Evolutionary conservation across 2,888 invertebrate species (phyloP).

Genomic region (Marronus borbonicus): DNA sequence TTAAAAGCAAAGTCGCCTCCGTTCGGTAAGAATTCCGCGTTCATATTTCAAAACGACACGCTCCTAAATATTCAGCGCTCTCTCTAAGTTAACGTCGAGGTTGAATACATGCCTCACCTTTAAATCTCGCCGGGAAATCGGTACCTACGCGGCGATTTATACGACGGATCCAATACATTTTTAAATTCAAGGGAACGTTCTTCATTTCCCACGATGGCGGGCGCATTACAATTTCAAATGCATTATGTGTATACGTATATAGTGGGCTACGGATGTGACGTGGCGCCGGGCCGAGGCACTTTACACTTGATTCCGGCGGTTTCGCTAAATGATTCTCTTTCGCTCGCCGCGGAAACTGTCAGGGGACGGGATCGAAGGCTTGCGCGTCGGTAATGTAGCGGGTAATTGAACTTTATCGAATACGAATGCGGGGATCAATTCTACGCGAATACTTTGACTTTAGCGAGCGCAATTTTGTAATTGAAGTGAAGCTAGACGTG

Average conservation of each 20-base stretch:
- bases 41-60: no score
- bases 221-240: conserved; percentile 26
- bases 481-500: no score
- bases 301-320: not conserved
- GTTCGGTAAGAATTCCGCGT: no score
- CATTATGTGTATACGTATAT: not conserved
- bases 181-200: conserved; percentile 13
- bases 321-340: not conserved
- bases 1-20: no score
- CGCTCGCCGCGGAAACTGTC: no score
- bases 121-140: not conserved
- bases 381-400: no score
- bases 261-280: not conserved
- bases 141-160: conserved; percentile 12
- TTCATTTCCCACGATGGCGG: not conserved
- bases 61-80: not conserved
- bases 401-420: no score
- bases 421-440: no score
- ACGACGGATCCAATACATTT: conserved; percentile 16
- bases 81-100: not conserved
- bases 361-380: no score
- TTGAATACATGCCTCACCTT: not conserved
- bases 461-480: no score
- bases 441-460: no score
- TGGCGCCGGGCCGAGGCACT: not conserved